These are phyloP conservation scores for Dendroctonus valens DNA, from an alignment of 1,140 invertebrate genomes.

Conservation along the genomic window DNA sequence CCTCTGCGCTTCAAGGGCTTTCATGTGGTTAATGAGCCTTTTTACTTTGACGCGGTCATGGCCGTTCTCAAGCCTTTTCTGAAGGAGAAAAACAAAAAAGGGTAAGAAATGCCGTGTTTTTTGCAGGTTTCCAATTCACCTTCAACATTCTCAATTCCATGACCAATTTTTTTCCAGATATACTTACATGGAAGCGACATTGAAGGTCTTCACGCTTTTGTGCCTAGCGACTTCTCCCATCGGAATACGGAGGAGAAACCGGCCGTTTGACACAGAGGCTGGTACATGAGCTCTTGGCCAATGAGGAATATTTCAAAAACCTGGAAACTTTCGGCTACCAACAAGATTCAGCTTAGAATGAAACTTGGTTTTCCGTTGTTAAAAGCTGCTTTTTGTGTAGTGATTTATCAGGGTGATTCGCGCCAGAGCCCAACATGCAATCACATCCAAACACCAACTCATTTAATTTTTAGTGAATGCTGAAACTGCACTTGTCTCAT, in stretches of 20 bases:
- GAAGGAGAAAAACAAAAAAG: constrained; percentile 60
- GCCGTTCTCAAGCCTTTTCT: constrained; percentile 61
- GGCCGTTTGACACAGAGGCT: constrained; percentile 50
- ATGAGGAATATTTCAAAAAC: constrained; percentile 47
- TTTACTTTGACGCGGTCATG: constrained; percentile 60
- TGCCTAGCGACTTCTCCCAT: constrained; percentile 54
- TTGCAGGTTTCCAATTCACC: too few species aligned
- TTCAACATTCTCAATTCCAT: constrained; percentile 1
- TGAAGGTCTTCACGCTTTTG: constrained; percentile 51
- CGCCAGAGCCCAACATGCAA: too few species aligned
- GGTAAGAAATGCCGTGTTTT: constrained; percentile 47
- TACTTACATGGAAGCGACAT: constrained; percentile 57
- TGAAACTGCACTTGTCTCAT: not conserved
- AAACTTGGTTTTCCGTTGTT: not conserved
- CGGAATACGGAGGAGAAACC: constrained; percentile 57
- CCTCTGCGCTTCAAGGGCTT: constrained; percentile 61
- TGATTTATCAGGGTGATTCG: too few species aligned
- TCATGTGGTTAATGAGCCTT: constrained; percentile 63
- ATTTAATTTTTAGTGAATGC: not conserved
- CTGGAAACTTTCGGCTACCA: constrained; percentile 42
- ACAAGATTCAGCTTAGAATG: not conserved
- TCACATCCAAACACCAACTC: not conserved
- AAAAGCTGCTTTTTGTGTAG: not conserved
- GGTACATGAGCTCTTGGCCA: constrained; percentile 45
- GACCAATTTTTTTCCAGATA: constrained; percentile 44